Base-by-base conservation (phyloP, 2,113 vertebrate genomes). In the Empidonax alnorum region DNA sequence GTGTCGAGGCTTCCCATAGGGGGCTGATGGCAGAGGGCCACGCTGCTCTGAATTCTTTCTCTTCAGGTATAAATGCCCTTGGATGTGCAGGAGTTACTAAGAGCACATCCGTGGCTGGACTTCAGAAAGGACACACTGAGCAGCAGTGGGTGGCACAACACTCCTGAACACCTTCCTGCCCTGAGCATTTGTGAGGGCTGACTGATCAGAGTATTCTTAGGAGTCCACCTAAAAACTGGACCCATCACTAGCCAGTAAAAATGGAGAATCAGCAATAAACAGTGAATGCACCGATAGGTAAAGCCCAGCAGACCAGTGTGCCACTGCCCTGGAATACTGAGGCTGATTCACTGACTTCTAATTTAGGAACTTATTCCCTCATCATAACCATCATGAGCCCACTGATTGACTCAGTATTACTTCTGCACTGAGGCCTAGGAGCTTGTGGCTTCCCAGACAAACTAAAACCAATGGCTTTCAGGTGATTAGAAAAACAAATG, bases 391-490 rank as follows among this genome's bases (percentile, higher is more conserved):
- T 35, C 65, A 42, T 2, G n/a, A 55, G 67, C 71, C 37, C 66
- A 44, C 2, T 68, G 86, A 78, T 5, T 90, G 73, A 93, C 77
- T 74, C 56, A 68, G 7, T 27, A 33, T 59, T 72, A 69, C 25
- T 89, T 73, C 87, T 86, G 85, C 83, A 75, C 86, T 92, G 62
- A 90, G 81, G 69, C 65, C 76, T 90, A 93, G 77, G 73, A 94
- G 76, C 86, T 87, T 79, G 69, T 69, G 87, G 89, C 92, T 93
- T 96, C 77, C 53, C 73, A 65, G 65, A 83, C 75, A 59, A 86
- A 84, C 24, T 49, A 46, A 89, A 85, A n/a, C 4, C 31, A 68
- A 44, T 3, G 53, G n/a, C 65, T 94, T 90, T 75, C 71, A 77
- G 80, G 89, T 63, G 79, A 84, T 67, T 5, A 81, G 65, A 88